Base-by-base conservation (phyloP, 1,140 invertebrate species). In the Hycleus cichorii region DNA sequence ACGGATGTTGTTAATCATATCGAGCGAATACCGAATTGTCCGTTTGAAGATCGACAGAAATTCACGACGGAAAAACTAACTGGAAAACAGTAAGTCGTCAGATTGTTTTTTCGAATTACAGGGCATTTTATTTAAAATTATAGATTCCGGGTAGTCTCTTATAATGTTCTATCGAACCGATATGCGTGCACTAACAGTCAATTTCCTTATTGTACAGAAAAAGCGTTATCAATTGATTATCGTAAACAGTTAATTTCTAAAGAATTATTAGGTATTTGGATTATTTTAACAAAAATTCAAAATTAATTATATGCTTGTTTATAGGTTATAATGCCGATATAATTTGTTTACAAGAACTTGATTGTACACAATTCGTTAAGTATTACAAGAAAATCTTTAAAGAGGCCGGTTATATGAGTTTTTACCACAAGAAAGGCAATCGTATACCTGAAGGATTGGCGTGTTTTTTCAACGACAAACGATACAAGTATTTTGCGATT, bases 331-430 rank as follows among this genome's bases (percentile, higher is more conserved):
- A 95, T 77, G 83, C 84, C 12, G 93, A 97, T 76, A 78, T 97
- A 46, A 79, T 94, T 48, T 95, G 92, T 69, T 74, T 96, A 6
- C 93, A 97, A 84, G 93, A 97, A 81, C 89, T 95, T 0, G 93
- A 96, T 72, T 66, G 66, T 4, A 88, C 85, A 73, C 75, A 93
- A 25, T 95, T 87, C 71, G 54, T 64, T 4, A 56, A 78, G 4
- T 80, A 82, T 9, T 81, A 82, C 40, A 73, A 82, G 49, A 39
- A 59, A n/a, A 47, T 63, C 25, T 63, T 71, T 47, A 48, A 58
- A 25, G 60, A 66, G 26, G 45, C 58, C 27, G 62, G 62, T 47
- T 69, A 56, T 55, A 46, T 51, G 11, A 83, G 86, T 24, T 65
- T 81, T 44, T 85, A 84, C 69, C 77, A 81, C 64, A 79, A 80